These are phyloP conservation scores for Hestina assimilis DNA, from an alignment of 1,140 invertebrate genomes.

Conservation along the genomic window DNA sequence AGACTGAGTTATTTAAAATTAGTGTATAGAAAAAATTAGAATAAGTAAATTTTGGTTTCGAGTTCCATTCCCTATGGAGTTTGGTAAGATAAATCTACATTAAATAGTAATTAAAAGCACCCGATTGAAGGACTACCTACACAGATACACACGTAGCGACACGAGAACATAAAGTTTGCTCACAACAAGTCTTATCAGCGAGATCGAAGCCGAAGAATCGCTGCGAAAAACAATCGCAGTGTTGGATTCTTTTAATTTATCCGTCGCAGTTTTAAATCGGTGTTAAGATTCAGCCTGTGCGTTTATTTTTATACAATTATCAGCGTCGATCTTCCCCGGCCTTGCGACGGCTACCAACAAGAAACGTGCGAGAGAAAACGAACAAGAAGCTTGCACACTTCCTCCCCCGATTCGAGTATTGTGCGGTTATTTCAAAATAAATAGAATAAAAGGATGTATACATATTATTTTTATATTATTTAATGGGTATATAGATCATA, in stretches of 20 bases:
- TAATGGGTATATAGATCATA: too few relatives aligned
- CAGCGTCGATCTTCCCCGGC: constrained; percentile 22
- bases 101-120: constrained; percentile 19
- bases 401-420: neutral
- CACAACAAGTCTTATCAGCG: constrained; percentile 25
- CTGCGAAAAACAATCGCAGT: constrained; percentile 23
- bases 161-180: constrained; percentile 48
- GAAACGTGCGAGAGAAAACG: neutral
- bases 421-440: neutral
- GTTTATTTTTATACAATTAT: constrained; percentile 64
- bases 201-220: constrained; percentile 37
- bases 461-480: too few relatives aligned
- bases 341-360: constrained; percentile 2
- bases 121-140: constrained; percentile 18
- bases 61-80: too few relatives aligned
- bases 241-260: constrained; percentile 70
- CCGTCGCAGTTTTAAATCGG: constrained; percentile 66
- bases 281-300: constrained; percentile 34
- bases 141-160: constrained; percentile 13
- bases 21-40: too few relatives aligned
- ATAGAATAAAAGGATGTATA: neutral
- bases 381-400: neutral
- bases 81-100: neutral
- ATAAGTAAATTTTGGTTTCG: too few relatives aligned
- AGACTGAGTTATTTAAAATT: too few relatives aligned